Percentiles rank a stretch among this genome's conserved stretches.
These are phyloP conservation scores for Mastacembelus armatus DNA, from an alignment of 2,797 vertebrate species.

Conservation along the genomic window DNA sequence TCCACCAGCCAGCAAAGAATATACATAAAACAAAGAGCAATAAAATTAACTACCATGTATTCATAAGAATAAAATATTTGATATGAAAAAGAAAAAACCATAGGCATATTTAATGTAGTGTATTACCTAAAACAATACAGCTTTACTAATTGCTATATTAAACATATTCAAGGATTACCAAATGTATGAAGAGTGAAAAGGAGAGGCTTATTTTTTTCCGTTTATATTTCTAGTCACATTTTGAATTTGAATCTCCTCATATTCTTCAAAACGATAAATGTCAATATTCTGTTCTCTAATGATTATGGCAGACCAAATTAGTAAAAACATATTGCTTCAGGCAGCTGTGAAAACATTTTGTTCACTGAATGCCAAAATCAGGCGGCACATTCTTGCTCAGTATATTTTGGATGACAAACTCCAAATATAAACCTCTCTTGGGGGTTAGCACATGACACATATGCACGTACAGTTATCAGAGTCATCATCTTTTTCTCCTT, in stretches of 20 bases:
- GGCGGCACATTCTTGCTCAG: slow-evolving; percentile 51
- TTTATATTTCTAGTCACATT: not conserved
- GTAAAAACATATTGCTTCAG: slow-evolving; percentile 62
- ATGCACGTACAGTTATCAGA: slow-evolving; percentile 46
- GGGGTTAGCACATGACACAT: slow-evolving; percentile 39
- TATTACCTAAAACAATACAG: too few relatives aligned
- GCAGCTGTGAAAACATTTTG: slow-evolving; percentile 64
- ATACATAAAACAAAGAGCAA: not conserved
- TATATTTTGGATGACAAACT: slow-evolving; percentile 58
- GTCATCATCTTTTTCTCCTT: slow-evolving; percentile 21
- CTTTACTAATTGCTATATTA: too few relatives aligned
- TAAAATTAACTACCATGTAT: not conserved
- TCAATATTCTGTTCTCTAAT: too few relatives aligned
- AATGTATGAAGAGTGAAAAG: too few relatives aligned
- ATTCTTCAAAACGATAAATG: not conserved
- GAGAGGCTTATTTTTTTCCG: not conserved
- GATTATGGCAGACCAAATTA: slow-evolving; percentile 31
- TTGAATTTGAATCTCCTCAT: not conserved
- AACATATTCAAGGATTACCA: too few relatives aligned
- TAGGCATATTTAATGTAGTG: too few relatives aligned
- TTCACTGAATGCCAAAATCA: slow-evolving; percentile 55
- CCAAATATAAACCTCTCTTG: slow-evolving; percentile 62
- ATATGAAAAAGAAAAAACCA: not conserved
- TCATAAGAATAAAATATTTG: not conserved
- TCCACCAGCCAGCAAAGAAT: not conserved